Conservation (phyloP, 2,113 vertebrate genomes). For the Camarhynchus parvulus region DNA sequence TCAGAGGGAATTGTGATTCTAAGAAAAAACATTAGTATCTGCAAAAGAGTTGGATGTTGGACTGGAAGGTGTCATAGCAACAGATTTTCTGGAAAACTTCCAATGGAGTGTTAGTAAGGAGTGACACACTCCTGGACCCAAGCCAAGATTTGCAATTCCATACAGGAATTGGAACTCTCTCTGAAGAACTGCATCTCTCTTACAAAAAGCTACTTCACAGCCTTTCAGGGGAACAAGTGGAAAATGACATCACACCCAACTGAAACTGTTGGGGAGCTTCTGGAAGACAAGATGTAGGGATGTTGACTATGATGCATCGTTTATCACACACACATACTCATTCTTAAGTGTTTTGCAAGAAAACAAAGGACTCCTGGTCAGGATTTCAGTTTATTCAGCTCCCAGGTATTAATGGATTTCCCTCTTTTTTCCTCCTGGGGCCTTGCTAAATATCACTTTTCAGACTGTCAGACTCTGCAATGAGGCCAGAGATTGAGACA, state of each 20-base stretch:
- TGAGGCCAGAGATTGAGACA: not conserved
- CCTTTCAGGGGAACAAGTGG: not conserved
- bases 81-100: slow-evolving; percentile 1
- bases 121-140: not conserved
- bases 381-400: slow-evolving; percentile 17
- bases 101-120: not conserved
- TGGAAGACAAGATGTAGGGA: not conserved
- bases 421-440: not conserved
- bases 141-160: not conserved
- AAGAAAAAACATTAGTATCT: not conserved
- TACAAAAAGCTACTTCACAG: not conserved
- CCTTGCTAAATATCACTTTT: not conserved
- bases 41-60: not conserved
- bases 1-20: not conserved
- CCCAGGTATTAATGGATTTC: not conserved
- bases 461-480: not conserved
- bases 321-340: not conserved
- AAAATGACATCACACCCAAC: not conserved
- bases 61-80: not conserved
- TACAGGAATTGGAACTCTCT: not conserved
- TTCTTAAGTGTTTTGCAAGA: not conserved
- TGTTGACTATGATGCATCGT: accelerated
- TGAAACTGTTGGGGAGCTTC: not conserved
- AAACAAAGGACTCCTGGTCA: not conserved
- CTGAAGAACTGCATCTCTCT: not conserved